Conservation (phyloP, 1,140 invertebrate genomes). For the Pygmarrhopalites habei region DNA sequence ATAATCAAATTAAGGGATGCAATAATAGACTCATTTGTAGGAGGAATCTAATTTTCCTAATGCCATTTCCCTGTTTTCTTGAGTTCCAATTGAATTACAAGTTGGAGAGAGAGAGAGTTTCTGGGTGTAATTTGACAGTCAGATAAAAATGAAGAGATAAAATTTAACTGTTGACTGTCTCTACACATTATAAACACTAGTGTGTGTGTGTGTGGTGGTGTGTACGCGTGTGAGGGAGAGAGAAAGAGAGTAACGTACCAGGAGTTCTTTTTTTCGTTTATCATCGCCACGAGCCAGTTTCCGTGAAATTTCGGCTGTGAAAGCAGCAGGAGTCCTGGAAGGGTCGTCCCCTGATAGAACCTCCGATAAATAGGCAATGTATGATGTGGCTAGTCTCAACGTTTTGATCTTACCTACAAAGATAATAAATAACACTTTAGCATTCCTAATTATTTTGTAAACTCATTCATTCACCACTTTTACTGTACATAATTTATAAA, state of each 20-base stretch:
- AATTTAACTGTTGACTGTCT: too few species aligned
- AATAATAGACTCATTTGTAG: background rate
- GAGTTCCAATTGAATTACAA: background rate
- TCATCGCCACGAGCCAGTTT: constrained; percentile 44
- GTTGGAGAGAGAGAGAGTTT: background rate
- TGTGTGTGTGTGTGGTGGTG: too few species aligned
- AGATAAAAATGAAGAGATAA: background rate
- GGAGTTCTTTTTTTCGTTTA: constrained; percentile 44
- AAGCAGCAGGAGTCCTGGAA: constrained; percentile 45
- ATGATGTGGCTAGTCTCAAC: constrained; percentile 77
- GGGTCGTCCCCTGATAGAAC: constrained; percentile 49
- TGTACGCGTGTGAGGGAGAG: too few species aligned
- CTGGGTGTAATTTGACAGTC: background rate
- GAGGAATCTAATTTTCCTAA: constrained; percentile 16
- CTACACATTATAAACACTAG: too few species aligned
- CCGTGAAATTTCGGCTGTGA: constrained; percentile 50
- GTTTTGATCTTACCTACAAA: constrained; percentile 72
- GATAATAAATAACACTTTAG: too few species aligned
- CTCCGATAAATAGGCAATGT: constrained; percentile 81
- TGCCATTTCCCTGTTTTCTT: constrained; percentile 22
- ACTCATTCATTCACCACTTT: too few species aligned
- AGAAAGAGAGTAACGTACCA: too few species aligned
- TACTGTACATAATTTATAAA: too few species aligned
- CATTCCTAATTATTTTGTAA: too few species aligned
- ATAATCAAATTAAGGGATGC: background rate